Base-by-base conservation (phyloP, 2,113 vertebrate species). In the Cariama cristata region DNA sequence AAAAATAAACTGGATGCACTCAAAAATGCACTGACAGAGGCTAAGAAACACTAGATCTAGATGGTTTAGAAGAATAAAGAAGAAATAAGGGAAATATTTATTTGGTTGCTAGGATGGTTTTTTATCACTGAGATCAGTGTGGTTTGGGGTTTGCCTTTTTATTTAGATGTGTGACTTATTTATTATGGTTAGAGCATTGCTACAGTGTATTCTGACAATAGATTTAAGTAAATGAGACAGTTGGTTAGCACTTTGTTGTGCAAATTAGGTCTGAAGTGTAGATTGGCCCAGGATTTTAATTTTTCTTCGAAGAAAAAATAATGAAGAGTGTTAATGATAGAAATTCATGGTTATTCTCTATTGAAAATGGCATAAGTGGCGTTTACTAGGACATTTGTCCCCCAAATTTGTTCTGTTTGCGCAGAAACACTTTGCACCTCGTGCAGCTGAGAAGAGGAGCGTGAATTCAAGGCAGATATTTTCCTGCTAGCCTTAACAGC, bases 51-150 rank as follows among this genome's bases (percentile, higher is more conserved):
- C 21, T 75, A 56, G 27, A 75, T 73, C 19, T 93, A 30, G 20
- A 35, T 62, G 67, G 53, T 55, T 96, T 67, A 90, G 71, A 72
- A 93, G 82, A 93, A 68, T 66, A 88, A 85, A 95, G 81, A 86
- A 80, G 56, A 95, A 82, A 40, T 85, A 72, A 75, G 53, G 47
- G 55, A 79, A 60, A 33, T 66, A 64, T 66, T 91, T 87, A 19
- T 82, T 93, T 55, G 18, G 67, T 96, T 96, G 89, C 93, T 94
- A 88, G 58, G 64, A 47, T 85, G 84, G 53, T 40, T 90, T 86
- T 95, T 85, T 85, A 88, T 94, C 63, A 18, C 20, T 42, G 40
- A 87, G 63, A 88, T 67, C 80, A 35, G 35, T 42, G 45, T 86
- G 67, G 40, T 95, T 90, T 96, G 35, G 40, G 20, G 4, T 12